Evolutionary conservation across 2,797 vertebrate species (phyloP), one percentile per base, ranked within the genome.

Genomic region (Acanthopagrus latus): DNA sequence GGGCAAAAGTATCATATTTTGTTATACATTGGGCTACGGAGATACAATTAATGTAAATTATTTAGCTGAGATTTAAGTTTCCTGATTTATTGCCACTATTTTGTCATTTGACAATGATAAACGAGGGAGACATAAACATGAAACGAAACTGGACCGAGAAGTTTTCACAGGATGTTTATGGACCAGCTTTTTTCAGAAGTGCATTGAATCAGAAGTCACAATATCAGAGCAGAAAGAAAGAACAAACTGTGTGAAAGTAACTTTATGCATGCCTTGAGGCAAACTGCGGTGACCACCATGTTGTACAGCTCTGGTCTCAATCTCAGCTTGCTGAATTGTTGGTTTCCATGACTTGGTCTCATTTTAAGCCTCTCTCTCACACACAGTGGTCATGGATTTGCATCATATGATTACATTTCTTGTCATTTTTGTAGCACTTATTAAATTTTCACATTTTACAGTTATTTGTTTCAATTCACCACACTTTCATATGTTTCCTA

Each of bases 201-300:
- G 57, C 38, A 66, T 76, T 73, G 71, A 76, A 71, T 80, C 72
- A 68, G 41, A 81, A 70, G 59, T 72, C 74, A 74, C 57, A 55
- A 71, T 43, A 76, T 69, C 38, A 66, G 46, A 64, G 50, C 43
- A 64, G 38, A 50, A 25, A 58, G 63, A 71, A 57, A 70, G 64
- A 71, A 62, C 25, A 63, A 73, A 75, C 44, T 38, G 27, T 33
- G 59, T 64, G 52, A 85, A 81, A 79, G 72, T 59, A 74, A 75
- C 64, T 58, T 69, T 71, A 70, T 68, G 65, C 59, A 57, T 57
- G 78, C 63, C 66, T 50, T 1, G 5, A 82, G 76, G 80, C 75
- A 56, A 72, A 67, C 41, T 71, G 59, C 55, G 47, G 67, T 81
- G 69, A 76, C 72, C 71, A 67, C 52, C 38, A 5, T 80, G 78